Evolutionary conservation across 2,797 vertebrate species (phyloP).

Genomic region (Etheostoma nigrum): DNA sequence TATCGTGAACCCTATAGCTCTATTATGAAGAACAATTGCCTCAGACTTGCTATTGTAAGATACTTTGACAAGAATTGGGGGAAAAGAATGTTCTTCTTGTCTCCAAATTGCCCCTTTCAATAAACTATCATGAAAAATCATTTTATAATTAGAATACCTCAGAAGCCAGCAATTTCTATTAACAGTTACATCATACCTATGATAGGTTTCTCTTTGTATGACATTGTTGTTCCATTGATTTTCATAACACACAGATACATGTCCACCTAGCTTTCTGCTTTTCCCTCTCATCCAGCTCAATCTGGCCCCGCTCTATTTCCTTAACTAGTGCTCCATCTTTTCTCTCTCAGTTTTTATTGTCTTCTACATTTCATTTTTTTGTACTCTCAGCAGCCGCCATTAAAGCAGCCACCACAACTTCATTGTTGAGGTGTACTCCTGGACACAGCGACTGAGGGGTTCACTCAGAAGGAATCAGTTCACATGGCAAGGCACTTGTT

Average conservation of each 20-base stretch:
- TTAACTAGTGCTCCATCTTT: neutral
- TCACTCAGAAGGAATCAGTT: too few species aligned
- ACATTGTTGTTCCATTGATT: neutral
- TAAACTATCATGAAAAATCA: neutral
- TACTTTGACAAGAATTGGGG: neutral
- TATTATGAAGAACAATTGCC: neutral
- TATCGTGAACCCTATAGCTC: neutral
- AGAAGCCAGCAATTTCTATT: neutral
- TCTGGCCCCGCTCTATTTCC: neutral
- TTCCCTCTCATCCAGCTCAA: neutral
- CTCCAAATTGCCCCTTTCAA: neutral
- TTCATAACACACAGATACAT: neutral
- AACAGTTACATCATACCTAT: neutral
- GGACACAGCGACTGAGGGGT: too few species aligned
- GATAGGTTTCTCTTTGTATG: neutral
- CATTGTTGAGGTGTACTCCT: too few species aligned
- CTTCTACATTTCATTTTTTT: neutral
- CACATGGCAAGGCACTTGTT: too few species aligned
- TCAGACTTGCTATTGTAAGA: neutral
- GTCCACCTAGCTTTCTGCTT: neutral
- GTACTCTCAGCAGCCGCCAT: neutral
- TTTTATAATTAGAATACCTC: neutral
- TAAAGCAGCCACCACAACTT: neutral
- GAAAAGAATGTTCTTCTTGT: neutral
- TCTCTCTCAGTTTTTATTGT: neutral